These are phyloP conservation scores for Coryphaenoides rupestris DNA, from an alignment of 2,113 vertebrate species.

Conservation along the genomic window DNA sequence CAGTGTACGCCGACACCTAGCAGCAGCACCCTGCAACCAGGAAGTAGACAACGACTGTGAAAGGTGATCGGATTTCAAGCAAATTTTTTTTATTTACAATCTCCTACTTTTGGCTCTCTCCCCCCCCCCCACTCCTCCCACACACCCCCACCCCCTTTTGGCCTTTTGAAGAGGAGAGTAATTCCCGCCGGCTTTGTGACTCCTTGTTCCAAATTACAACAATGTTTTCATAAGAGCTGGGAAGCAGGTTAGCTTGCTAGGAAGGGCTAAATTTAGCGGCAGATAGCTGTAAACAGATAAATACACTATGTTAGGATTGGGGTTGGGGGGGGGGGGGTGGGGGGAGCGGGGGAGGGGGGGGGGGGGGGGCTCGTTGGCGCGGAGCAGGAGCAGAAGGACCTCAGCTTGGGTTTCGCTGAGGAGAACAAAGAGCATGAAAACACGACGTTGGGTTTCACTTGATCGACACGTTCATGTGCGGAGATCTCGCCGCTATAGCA, in stretches of 20 bases:
- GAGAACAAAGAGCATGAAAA: neutral
- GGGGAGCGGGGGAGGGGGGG: neutral
- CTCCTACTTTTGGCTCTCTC: neutral
- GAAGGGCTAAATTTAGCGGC: slow-evolving; percentile 39
- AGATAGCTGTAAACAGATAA: slow-evolving; percentile 46
- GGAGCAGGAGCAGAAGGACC: slow-evolving; percentile 40
- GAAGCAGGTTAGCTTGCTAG: slow-evolving; percentile 11
- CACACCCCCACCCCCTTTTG: no score
- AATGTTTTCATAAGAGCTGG: neutral
- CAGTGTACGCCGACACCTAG: neutral
- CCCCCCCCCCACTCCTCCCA: no score
- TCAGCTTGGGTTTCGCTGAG: slow-evolving; percentile 19
- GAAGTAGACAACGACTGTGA: slow-evolving; percentile 9
- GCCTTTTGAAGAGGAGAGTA: neutral
- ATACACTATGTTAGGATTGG: slow-evolving; percentile 25
- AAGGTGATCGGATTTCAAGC: slow-evolving; percentile 3
- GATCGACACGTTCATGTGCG: slow-evolving; percentile 86
- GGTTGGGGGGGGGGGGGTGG: no score
- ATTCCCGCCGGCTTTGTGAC: slow-evolving; percentile 10
- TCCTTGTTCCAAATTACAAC: slow-evolving; percentile 14
- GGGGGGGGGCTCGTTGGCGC: no score
- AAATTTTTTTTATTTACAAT: slow-evolving; percentile 13
- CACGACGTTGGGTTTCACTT: slow-evolving; percentile 34
- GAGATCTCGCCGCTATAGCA: slow-evolving; percentile 72
- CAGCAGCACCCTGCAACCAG: slow-evolving; percentile 1